Evolutionary conservation across 2,888 invertebrate genomes (phyloP).

Genomic region (Drosophila nr. medialis): DNA sequence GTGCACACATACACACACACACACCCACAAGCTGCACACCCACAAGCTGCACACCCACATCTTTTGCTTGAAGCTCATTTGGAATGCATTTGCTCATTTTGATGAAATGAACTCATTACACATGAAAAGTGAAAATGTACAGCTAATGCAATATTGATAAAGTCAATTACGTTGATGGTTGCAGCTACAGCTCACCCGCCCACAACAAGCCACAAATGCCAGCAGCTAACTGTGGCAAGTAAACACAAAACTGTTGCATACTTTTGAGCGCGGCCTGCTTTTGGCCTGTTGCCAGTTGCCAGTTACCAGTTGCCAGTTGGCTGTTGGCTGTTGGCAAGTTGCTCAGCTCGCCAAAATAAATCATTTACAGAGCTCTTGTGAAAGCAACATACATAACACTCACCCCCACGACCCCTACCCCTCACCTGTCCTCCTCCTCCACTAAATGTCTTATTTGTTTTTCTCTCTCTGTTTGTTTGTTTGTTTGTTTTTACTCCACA

Average conservation of each 20-base stretch:
- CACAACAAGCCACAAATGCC: neutral
- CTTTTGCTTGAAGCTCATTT: constrained; percentile 48
- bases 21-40: neutral
- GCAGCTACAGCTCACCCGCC: neutral
- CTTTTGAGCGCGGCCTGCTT: constrained; percentile 21
- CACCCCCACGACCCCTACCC: neutral
- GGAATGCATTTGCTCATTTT: constrained; percentile 65
- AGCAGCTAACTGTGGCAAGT: neutral
- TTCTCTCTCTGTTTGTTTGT: neutral
- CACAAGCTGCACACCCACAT: constrained; percentile 1
- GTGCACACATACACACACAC: constrained; percentile 5
- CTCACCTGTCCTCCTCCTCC: neutral
- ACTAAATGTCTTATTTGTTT: neutral
- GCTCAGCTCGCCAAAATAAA: constrained; percentile 15
- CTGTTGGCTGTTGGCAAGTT: neutral
- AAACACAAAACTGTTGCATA: constrained; percentile 26
- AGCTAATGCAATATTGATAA: constrained; percentile 22
- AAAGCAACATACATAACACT: neutral
- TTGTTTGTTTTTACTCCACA: constrained; percentile 18
- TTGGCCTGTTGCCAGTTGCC: constrained; percentile 19
- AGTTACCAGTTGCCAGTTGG: neutral
- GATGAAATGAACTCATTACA: constrained; percentile 64
- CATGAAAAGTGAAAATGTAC: constrained; percentile 41
- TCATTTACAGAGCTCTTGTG: constrained; percentile 26
- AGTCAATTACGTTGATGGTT: constrained; percentile 44